Evolutionary conservation across 2,888 invertebrate species (phyloP), one percentile per base, ranked within the genome.

Genomic region (Drosophila suboccidentalis): DNA sequence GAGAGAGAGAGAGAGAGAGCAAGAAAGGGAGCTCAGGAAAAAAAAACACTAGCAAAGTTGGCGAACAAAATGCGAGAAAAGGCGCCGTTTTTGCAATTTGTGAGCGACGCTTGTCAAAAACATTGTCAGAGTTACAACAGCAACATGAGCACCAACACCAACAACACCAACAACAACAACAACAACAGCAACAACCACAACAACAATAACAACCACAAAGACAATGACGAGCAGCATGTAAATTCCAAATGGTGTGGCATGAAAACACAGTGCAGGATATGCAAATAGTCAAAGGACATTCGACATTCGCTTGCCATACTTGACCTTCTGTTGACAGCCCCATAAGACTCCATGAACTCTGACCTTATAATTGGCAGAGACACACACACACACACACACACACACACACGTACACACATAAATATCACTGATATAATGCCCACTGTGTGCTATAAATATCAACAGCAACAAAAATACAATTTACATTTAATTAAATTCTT

Each of bases 1-100:
- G 50, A 65, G 19, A 46, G 15, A 17, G 2, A 15, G 34, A 51
- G 4, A 11, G n/a, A 51, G 13, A 10, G 39, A 46, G 26, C 10
- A 22, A 34, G 47, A 38, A 1, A 29, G 36, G 26, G 8, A n/a
- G 26, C 22, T 22, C 26, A 34, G 44, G 13, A 11, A 8, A 22
- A 8, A 5, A 26, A 36, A 36, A 55, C 19, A 47, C 15, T 13
- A 15, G 41, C 17, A 47, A 64, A 54, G 47, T 46, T 57, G 61
- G 63, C 50, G 62, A 58, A 49, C 34, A 58, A 82, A 80, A 80
- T 73, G 66, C 58, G 65, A 72, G 64, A 55, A 62, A 63, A 72
- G 84, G 85, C 83, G 80, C 71, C 82, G 69, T 66, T 79, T 79
- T 75, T 75, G 87, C 75, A 80, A 87, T 87, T 83, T 87, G 80